Evolutionary conservation across 2,113 vertebrate species (phyloP).

Genomic region (Thamnophis sirtalis): DNA sequence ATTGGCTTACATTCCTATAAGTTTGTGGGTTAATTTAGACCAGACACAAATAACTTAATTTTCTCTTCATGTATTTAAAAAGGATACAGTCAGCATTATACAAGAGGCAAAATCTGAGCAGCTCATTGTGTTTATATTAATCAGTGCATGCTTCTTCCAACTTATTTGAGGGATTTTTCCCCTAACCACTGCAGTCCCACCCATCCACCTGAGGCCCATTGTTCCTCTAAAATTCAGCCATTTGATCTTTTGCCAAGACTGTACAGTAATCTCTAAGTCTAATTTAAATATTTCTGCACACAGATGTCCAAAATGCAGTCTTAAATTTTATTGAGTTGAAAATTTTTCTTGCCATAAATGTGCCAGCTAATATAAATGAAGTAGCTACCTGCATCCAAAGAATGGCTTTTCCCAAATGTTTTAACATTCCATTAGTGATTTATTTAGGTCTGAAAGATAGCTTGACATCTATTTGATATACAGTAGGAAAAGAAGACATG

Average conservation of each 20-base stretch:
- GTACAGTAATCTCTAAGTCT: background rate
- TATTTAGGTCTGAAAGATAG: background rate
- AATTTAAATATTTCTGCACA: background rate
- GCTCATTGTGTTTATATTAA: constrained; percentile 18
- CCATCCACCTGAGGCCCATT: background rate
- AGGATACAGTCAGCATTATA: background rate
- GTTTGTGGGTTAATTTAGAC: constrained; percentile 16
- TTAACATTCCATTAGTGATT: background rate
- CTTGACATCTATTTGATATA: background rate
- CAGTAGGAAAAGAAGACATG: background rate
- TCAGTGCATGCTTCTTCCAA: constrained; percentile 22
- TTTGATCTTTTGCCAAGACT: constrained; percentile 13
- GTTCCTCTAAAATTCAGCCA: background rate
- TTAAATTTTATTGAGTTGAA: constrained; percentile 27
- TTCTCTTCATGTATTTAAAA: constrained; percentile 34
- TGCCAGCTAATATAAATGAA: background rate
- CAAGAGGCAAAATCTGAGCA: background rate
- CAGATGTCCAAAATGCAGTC: background rate
- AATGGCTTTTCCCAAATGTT: background rate
- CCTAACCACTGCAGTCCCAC: constrained; percentile 2
- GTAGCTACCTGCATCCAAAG: background rate
- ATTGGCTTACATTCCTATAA: constrained; percentile 29
- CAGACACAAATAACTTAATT: constrained; percentile 25
- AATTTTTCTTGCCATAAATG: constrained; percentile 23
- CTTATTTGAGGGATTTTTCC: constrained; percentile 11